phyloP scores from a whole-genome alignment of 2,797 vertebrate species.

The Ciconia nigra region DNA sequence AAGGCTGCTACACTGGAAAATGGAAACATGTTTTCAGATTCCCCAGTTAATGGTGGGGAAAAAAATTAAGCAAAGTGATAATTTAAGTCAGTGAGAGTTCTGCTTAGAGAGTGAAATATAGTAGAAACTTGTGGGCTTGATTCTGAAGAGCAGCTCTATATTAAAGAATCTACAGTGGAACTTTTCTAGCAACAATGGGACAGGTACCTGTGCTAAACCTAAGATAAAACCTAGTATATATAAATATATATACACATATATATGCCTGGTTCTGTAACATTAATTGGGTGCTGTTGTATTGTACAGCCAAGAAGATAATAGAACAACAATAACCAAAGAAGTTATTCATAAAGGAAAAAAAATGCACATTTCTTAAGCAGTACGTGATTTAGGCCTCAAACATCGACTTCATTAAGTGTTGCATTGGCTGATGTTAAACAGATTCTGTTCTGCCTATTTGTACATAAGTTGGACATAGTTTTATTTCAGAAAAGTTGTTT shows the following conservation, averaged over 20 bases:
- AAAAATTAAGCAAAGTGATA: not conserved
- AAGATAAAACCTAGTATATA: conserved; percentile 19
- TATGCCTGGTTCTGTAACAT: conserved; percentile 38
- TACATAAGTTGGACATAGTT: conserved; percentile 18
- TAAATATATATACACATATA: not conserved
- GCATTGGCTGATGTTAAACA: conserved; percentile 48
- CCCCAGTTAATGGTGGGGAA: not conserved
- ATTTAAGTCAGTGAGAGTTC: not conserved
- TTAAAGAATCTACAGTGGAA: not conserved
- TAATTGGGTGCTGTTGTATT: conserved; percentile 38
- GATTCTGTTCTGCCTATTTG: conserved; percentile 48
- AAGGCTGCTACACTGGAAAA: not conserved
- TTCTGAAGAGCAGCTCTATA: not conserved
- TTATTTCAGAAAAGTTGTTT: conserved; percentile 36
- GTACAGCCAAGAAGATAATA: conserved; percentile 6
- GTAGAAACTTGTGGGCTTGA: not conserved
- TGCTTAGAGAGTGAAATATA: not conserved
- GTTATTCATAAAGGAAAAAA: conserved; percentile 8
- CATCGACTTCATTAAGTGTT: conserved; percentile 43
- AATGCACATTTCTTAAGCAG: conserved; percentile 43
- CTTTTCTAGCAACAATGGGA: not conserved
- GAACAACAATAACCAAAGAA: conserved; percentile 72
- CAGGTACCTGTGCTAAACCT: conserved; percentile 33
- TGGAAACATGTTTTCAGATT: not conserved
- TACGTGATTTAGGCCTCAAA: conserved; percentile 18